A percentile compares a stretch with the other conserved stretches of the same genome.
These are phyloP conservation scores for Mastacembelus armatus DNA, from an alignment of 2,797 vertebrate species.

Conservation along the genomic window DNA sequence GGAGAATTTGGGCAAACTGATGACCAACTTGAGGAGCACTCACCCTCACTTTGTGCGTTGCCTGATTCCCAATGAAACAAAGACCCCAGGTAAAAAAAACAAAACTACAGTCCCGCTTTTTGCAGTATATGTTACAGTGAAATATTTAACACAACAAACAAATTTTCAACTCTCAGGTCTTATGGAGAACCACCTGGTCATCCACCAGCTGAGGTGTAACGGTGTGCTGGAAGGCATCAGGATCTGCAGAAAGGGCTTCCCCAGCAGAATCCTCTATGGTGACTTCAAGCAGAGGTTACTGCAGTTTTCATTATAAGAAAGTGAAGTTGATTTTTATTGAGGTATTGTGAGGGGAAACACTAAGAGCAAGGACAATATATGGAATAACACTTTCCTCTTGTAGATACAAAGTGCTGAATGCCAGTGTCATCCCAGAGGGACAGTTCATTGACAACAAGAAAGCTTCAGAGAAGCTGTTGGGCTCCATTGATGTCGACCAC, in stretches of 20 bases:
- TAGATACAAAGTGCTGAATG: constrained; percentile 89
- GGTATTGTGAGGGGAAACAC: neutral
- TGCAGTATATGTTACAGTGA: neutral
- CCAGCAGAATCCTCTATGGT: constrained; percentile 87
- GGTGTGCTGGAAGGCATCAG: constrained; percentile 90
- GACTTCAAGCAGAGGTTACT: constrained; percentile 89
- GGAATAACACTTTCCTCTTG: neutral
- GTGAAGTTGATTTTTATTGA: neutral
- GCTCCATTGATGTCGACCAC: constrained; percentile 89
- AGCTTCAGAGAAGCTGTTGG: constrained; percentile 90
- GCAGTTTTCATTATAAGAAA: neutral
- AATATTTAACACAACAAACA: too few relatives aligned
- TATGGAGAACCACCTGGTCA: constrained; percentile 83
- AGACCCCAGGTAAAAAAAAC: constrained; percentile 93
- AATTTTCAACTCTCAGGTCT: too few relatives aligned
- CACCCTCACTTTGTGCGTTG: constrained; percentile 94
- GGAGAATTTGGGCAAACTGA: constrained; percentile 85
- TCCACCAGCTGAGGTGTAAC: constrained; percentile 90
- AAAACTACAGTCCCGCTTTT: too few relatives aligned
- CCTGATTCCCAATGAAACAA: constrained; percentile 91
- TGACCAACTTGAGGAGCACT: constrained; percentile 77
- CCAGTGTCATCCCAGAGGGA: constrained; percentile 89
- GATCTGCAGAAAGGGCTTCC: constrained; percentile 90
- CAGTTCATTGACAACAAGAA: constrained; percentile 93
- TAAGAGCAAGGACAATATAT: neutral